These are phyloP conservation scores for Schlechtendalia chinensis DNA, from an alignment of 1,140 invertebrate species.

Conservation along the genomic window DNA sequence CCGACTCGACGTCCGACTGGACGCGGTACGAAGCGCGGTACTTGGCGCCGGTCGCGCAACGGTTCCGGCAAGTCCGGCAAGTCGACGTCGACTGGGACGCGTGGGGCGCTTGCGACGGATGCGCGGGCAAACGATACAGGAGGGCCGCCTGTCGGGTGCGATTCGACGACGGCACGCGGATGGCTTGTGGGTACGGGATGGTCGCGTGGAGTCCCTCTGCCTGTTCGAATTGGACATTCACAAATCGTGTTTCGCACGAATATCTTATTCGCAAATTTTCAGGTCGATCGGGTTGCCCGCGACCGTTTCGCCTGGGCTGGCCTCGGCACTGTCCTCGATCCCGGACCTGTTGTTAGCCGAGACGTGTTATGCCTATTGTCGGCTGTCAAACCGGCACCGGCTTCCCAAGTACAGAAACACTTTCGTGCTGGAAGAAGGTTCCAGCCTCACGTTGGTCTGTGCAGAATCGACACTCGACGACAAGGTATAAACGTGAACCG, in stretches of 20 bases:
- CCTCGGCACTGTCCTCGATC: background rate
- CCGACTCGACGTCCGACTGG: background rate
- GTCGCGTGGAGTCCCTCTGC: no score
- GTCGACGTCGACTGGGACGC: constrained; percentile 21
- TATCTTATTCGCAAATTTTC: background rate
- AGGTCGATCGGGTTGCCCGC: constrained; percentile 1
- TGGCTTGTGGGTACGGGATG: constrained; percentile 33
- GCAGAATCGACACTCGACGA: constrained; percentile 13
- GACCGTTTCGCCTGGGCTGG: background rate
- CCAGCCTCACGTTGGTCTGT: constrained; percentile 30
- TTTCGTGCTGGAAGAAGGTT: constrained; percentile 20
- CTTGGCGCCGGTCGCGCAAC: background rate
- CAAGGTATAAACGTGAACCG: background rate
- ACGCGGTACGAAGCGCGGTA: background rate
- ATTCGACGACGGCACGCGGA: background rate
- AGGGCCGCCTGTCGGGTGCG: constrained; percentile 36
- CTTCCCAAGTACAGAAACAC: constrained; percentile 35
- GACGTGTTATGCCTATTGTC: constrained; percentile 30
- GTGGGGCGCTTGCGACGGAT: constrained; percentile 48
- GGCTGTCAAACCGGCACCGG: background rate
- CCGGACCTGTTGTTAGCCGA: constrained; percentile 21
- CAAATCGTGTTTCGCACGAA: no score
- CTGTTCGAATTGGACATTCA: no score
- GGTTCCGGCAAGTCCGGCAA: background rate
- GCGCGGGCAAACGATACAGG: constrained; percentile 24